Conservation (phyloP, 2,113 vertebrate species). For the Diadophis punctatus region DNA sequence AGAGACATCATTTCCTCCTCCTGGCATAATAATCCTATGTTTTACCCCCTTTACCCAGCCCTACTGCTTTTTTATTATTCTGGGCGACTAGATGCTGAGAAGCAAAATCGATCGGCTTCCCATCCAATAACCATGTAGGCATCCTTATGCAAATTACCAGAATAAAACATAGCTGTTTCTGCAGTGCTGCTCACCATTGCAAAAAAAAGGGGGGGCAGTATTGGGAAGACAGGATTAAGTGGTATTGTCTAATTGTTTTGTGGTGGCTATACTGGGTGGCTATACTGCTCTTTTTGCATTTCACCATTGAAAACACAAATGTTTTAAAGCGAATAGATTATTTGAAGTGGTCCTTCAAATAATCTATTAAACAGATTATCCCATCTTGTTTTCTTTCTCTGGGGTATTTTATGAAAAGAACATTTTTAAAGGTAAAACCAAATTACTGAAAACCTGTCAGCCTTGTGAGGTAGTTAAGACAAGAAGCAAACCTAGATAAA, state of each 20-base stretch:
- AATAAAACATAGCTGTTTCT: neutral
- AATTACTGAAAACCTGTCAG: neutral
- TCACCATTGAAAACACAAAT: neutral
- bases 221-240: neutral
- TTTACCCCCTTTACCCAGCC: neutral
- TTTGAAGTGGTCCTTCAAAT: neutral
- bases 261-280: neutral
- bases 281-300: neutral
- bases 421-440: neutral
- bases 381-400: neutral
- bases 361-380: neutral
- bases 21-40: neutral
- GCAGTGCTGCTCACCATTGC: neutral
- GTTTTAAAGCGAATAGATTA: neutral
- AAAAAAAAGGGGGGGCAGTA: neutral
- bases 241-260: neutral
- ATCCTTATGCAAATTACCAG: neutral
- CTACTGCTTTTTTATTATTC: neutral
- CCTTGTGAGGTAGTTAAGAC: neutral
- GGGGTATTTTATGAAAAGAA: neutral
- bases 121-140: neutral
- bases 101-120: neutral
- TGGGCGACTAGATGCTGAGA: neutral
- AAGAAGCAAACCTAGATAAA: neutral
- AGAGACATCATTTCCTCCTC: neutral